phyloP scores from a whole-genome alignment of 2,888 invertebrate species.

The Tetragnatha montana region DNA sequence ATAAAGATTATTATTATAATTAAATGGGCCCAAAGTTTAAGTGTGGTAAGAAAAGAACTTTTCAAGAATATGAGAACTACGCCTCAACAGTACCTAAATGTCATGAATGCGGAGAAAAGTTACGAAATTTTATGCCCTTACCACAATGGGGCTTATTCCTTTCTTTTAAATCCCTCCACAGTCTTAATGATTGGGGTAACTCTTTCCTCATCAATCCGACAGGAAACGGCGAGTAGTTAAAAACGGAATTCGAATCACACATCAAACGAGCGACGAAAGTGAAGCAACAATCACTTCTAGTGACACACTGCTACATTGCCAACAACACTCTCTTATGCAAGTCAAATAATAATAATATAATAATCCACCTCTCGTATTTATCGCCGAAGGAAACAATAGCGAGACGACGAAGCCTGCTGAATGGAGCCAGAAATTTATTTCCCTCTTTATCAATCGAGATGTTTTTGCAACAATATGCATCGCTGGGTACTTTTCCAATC shows the following conservation, averaged over 20 bases:
- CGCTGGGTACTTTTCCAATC: not conserved
- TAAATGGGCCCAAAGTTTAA: no score
- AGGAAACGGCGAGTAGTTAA: no score
- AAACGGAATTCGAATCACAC: not conserved
- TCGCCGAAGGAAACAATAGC: not conserved
- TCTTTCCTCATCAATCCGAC: no score
- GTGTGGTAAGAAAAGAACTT: no score
- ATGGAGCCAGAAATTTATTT: slow-evolving; percentile 22
- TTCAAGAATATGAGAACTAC: no score
- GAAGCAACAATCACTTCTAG: not conserved
- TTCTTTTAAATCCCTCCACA: no score
- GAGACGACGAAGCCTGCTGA: not conserved
- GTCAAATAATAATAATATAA: not conserved
- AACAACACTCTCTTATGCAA: not conserved
- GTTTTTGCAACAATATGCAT: slow-evolving; percentile 1
- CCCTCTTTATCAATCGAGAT: slow-evolving; percentile 3
- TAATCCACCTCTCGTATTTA: not conserved
- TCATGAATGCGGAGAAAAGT: no score
- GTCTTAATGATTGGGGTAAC: no score
- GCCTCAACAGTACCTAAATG: no score
- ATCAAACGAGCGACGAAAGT: not conserved
- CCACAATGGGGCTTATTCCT: no score
- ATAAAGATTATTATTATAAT: no score
- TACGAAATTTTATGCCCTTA: no score
- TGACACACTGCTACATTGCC: not conserved